Evolutionary conservation across 2,113 vertebrate species (phyloP).

Genomic region (Pitta sordida): DNA sequence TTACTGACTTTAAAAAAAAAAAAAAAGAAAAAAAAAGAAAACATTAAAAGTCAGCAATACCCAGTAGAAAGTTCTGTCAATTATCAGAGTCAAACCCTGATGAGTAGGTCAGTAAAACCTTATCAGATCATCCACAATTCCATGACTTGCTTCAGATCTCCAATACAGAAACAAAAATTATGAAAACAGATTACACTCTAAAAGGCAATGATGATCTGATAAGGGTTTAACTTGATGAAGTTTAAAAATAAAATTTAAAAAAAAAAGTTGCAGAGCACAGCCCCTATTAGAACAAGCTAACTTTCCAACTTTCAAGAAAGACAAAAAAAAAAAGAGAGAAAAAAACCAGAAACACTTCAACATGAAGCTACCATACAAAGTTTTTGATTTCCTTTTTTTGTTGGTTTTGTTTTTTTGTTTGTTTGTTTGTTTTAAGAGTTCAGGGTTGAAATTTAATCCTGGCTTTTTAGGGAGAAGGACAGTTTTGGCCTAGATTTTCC

Average conservation of each 20-base stretch:
- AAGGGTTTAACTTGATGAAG: conserved; percentile 73
- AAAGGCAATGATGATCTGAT: conserved; percentile 73
- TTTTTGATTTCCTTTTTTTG: conserved; percentile 55
- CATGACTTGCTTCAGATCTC: conserved; percentile 65
- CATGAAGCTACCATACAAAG: conserved; percentile 92
- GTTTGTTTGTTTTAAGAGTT: conserved; percentile 72
- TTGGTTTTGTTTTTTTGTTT: not conserved
- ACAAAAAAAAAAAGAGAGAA: not conserved
- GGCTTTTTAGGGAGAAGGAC: conserved; percentile 95
- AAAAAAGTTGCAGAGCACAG: conserved; percentile 80
- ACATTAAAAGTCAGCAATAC: conserved; percentile 74
- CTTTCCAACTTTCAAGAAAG: conserved; percentile 75
- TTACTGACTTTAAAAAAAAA: conserved; percentile 63
- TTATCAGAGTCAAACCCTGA: conserved; percentile 73
- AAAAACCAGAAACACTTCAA: conserved; percentile 81
- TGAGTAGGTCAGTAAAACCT: conserved; percentile 72
- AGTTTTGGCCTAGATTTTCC: conserved; percentile 98
- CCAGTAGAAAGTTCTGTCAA: conserved; percentile 67
- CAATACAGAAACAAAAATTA: conserved; percentile 45
- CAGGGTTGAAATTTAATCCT: conserved; percentile 84
- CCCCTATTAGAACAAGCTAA: conserved; percentile 85
- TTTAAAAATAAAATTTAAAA: conserved; percentile 50
- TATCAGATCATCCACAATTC: conserved; percentile 72
- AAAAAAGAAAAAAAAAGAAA: conserved; percentile 61
- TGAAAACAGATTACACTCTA: conserved; percentile 60